Conservation (phyloP, 2,113 vertebrate genomes). For the Aix galericulata region DNA sequence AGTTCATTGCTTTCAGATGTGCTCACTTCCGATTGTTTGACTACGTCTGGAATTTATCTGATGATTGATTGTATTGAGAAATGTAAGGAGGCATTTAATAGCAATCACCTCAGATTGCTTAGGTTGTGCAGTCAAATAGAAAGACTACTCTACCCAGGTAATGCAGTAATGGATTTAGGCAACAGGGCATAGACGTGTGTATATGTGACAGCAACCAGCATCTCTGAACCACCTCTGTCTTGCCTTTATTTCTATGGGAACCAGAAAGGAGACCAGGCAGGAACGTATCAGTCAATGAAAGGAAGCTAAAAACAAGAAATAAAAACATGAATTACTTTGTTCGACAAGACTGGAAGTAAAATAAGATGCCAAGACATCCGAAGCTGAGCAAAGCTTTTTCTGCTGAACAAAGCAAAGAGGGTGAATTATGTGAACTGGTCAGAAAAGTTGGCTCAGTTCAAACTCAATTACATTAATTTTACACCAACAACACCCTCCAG, state of each 20-base stretch:
- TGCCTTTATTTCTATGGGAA: neutral
- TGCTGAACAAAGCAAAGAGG: neutral
- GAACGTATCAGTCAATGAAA: neutral
- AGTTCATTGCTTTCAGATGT: neutral
- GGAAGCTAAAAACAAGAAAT: neutral
- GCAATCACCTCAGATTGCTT: neutral
- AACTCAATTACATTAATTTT: neutral
- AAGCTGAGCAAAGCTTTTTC: neutral
- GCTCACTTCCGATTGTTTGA: neutral
- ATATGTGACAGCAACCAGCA: neutral
- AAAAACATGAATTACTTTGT: neutral
- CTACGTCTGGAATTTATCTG: neutral
- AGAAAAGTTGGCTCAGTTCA: neutral
- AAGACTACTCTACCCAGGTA: neutral
- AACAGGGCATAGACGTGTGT: neutral
- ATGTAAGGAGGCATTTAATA: conserved; percentile 13
- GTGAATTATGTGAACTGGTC: rapidly evolving
- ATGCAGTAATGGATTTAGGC: neutral
- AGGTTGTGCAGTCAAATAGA: neutral
- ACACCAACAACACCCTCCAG: neutral
- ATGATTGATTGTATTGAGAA: neutral
- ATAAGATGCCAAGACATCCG: neutral
- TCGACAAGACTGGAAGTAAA: neutral
- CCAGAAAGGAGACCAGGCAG: neutral
- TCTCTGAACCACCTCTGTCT: neutral